Base-by-base conservation (phyloP, 2,797 vertebrate genomes). In the Hydrocynus forskahlii region DNA sequence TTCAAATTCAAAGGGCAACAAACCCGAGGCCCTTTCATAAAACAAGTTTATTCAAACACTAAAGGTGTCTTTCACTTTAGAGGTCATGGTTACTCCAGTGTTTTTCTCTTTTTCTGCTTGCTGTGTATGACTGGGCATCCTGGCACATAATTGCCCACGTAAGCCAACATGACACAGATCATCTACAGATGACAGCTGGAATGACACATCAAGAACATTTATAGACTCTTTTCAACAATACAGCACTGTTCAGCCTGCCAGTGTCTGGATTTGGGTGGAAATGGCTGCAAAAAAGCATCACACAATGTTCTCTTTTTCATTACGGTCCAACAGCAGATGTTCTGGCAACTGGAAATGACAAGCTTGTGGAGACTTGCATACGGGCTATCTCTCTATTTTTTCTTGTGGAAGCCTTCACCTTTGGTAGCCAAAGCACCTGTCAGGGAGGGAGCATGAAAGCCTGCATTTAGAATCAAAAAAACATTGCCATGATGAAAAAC, bases 281-380 rank as follows among this genome's bases (percentile, higher is more conserved):
- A n/a, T 5, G 35, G 21, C 59, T 29, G 10, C 13, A 21, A 38
- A 68, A 35, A 29, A 8, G 23, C 35, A 48, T 21, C 35, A 87
- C 81, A 81, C 43, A 81, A 81, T 76, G 21, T 79, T 88, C 83
- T 85, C 83, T 75, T 69, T 78, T 69, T 59, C 13, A 62, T 60
- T 68, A 35, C 86, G 85, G 86, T 21, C 1, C 80, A 84, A 83
- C 83, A 76, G 80, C 83, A 55, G 81, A 81, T 73, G 82, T 62
- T 90, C 90, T 88, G 88, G 89, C 25, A 85, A 86, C 79, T 83
- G 79, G 83, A 85, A 90, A 85, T 88, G 89, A 90, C 88, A 89
- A 89, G 87, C 68, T 84, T 85, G 81, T 90, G 86, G 86, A 80
- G 52, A 84, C 79, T 89, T 81, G 82, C 86, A 89, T 84, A 85